Conservation (phyloP, 2,113 vertebrate genomes). For the Oxyura jamaicensis region DNA sequence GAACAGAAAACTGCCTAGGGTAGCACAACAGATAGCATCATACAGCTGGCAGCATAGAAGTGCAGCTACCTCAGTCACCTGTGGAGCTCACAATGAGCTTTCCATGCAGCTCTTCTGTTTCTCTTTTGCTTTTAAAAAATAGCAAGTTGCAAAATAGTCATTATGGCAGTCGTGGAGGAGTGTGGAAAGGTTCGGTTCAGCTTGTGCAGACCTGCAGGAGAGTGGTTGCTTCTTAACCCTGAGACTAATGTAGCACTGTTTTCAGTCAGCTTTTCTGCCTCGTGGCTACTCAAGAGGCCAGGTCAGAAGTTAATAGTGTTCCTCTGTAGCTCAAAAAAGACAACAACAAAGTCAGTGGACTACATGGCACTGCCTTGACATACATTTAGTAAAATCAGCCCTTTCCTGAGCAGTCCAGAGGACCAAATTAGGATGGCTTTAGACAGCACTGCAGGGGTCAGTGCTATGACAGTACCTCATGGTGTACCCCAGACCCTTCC, state of each 20-base stretch:
- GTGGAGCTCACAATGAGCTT: fast-evolving
- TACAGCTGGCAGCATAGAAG: background rate
- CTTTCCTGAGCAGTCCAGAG: background rate
- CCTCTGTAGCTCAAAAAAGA: background rate
- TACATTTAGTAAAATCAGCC: background rate
- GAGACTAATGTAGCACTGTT: background rate
- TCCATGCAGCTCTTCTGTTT: background rate
- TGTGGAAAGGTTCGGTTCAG: background rate
- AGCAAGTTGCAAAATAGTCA: background rate
- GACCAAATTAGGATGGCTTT: background rate
- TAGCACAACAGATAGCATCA: background rate
- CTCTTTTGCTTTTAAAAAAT: background rate
- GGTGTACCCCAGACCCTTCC: background rate
- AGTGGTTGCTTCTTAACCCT: background rate
- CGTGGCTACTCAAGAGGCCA: background rate
- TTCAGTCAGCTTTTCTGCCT: background rate
- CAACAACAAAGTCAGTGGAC: background rate
- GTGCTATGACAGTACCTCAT: background rate
- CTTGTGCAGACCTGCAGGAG: fast-evolving
- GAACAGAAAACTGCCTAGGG: background rate
- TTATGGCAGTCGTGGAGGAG: background rate
- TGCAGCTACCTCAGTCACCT: background rate
- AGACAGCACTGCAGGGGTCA: background rate
- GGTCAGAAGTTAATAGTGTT: background rate
- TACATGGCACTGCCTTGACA: background rate